These are phyloP conservation scores for Lycia hirtaria DNA, from an alignment of 2,888 invertebrate genomes.

Conservation along the genomic window DNA sequence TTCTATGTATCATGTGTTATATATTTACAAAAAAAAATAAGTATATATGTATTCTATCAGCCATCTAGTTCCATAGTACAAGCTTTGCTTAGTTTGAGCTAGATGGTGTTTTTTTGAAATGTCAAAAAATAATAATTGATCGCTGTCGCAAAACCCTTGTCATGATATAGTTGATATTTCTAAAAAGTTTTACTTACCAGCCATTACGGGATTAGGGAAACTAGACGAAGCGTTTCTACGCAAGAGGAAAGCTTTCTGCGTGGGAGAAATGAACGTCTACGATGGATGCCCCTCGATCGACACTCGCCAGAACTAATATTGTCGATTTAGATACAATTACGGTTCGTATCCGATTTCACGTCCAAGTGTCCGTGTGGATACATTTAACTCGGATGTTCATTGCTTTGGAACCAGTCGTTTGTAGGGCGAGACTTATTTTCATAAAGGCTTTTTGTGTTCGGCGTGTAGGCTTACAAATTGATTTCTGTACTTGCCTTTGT, in stretches of 20 bases:
- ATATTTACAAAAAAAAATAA: too few species aligned
- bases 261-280: constrained; percentile 74
- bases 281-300: constrained; percentile 61
- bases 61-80: too few species aligned
- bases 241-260: constrained; percentile 39
- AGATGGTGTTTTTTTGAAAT: too few species aligned
- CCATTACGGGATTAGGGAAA: too few species aligned
- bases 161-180: too few species aligned
- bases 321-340: constrained; percentile 76
- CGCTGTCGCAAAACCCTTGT: too few species aligned
- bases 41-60: too few species aligned
- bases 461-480: constrained; percentile 1
- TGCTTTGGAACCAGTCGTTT: constrained; percentile 32
- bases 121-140: too few species aligned
- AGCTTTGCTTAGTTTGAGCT: too few species aligned
- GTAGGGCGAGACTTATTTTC: constrained; percentile 14
- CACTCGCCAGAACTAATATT: constrained; percentile 65
- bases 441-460: constrained; percentile 12
- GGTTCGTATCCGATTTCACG: constrained; percentile 65
- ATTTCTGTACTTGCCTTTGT: constrained; percentile 9
- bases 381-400: constrained; percentile 54
- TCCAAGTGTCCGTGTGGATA: constrained; percentile 45
- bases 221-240: constrained; percentile 1
- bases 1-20: too few species aligned
- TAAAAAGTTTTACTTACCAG: too few species aligned